These are phyloP conservation scores for Stichodactyla mertensii DNA, from an alignment of 64 coral and sea anemone species.

Conservation along the genomic window DNA sequence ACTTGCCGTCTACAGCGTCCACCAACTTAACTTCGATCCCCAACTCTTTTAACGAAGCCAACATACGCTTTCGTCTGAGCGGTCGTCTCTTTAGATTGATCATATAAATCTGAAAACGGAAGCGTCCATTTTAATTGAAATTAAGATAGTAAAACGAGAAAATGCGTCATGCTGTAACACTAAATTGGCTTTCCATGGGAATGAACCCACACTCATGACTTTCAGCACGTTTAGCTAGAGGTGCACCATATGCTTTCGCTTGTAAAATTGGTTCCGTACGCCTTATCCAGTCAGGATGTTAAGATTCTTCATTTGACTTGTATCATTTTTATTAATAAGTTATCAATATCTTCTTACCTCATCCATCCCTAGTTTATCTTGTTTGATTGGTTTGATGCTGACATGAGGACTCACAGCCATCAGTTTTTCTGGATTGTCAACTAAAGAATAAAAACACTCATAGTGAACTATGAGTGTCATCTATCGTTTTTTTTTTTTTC, in stretches of 20 bases:
- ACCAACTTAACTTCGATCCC: slow-evolving; percentile 66
- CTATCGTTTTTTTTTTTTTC: no score
- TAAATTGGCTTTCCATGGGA: no score
- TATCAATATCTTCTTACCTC: slow-evolving; percentile 46
- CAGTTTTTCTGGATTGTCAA: slow-evolving; percentile 80
- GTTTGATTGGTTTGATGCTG: slow-evolving; percentile 26
- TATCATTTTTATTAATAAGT: no score
- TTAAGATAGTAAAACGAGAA: no score
- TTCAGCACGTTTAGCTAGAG: no score
- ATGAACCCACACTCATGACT: no score
- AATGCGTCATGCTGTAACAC: no score
- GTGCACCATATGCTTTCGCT: no score
- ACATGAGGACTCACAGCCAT: slow-evolving; percentile 82
- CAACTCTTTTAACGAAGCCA: slow-evolving; percentile 78
- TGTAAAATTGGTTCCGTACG: no score
- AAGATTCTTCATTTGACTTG: no score
- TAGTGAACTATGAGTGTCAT: no score
- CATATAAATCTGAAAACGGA: slow-evolving; percentile 56
- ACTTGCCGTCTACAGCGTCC: slow-evolving; percentile 94
- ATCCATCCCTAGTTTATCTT: slow-evolving; percentile 85
- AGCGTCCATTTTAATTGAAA: neutral
- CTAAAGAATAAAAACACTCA: neutral
- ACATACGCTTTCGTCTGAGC: slow-evolving; percentile 70
- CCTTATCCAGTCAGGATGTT: no score
- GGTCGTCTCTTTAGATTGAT: slow-evolving; percentile 88